Evolutionary conservation across 2,888 invertebrate genomes (phyloP).

Genomic region (Microchrysa polita): DNA sequence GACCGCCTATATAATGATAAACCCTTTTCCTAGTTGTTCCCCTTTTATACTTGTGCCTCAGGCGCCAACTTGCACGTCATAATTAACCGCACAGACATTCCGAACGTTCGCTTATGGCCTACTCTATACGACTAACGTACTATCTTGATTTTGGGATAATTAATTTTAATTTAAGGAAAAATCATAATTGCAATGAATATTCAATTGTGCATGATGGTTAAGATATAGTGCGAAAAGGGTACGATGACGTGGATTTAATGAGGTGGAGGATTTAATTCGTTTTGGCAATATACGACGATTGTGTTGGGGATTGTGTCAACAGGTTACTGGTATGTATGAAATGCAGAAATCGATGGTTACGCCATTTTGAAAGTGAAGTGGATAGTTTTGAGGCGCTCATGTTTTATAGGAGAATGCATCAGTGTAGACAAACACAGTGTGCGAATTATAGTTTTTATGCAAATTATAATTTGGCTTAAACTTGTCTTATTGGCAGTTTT

Average conservation of each 20-base stretch:
- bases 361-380: no score
- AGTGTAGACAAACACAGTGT: no score
- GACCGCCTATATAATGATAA: slow-evolving; percentile 31
- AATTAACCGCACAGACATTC: slow-evolving; percentile 42
- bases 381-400: no score
- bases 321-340: slow-evolving; percentile 3
- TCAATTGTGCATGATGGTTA: slow-evolving; percentile 31
- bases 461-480: no score
- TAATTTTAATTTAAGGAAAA: slow-evolving; percentile 44
- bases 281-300: neutral
- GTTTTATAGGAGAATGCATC: no score
- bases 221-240: slow-evolving; percentile 33
- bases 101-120: neutral
- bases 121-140: neutral
- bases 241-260: slow-evolving; percentile 36
- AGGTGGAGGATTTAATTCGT: slow-evolving; percentile 17
- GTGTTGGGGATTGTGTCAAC: neutral
- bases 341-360: no score
- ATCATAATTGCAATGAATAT: slow-evolving; percentile 42
- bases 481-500: no score
- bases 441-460: no score
- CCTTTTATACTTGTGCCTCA: slow-evolving; percentile 25
- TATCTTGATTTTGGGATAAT: slow-evolving; percentile 45
- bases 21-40: slow-evolving; percentile 24
- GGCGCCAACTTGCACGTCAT: slow-evolving; percentile 35